Percentiles rank a stretch among this genome's conserved stretches.
Conservation (phyloP, 2,888 invertebrate species). For the Odontocerum albicorne region DNA sequence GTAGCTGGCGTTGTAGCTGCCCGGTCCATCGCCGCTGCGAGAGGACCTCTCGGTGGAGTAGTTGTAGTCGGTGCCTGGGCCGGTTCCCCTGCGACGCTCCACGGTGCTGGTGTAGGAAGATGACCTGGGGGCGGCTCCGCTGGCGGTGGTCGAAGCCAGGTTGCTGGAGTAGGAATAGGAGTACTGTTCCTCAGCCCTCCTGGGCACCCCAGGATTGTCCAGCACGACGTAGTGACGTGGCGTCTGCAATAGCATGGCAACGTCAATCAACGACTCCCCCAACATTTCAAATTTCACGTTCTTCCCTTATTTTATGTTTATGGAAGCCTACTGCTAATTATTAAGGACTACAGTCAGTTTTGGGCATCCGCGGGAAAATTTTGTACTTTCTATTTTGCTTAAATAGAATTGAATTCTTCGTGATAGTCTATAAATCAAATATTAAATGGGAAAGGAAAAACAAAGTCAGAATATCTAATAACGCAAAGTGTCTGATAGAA, state of each 20-base stretch:
- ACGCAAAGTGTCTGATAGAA: too few species aligned
- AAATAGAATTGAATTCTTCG: too few species aligned
- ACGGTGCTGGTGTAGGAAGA: constrained; percentile 66
- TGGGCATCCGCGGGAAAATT: too few species aligned
- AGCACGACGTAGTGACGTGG: constrained; percentile 86
- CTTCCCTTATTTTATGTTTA: not conserved
- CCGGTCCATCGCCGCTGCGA: constrained; percentile 69
- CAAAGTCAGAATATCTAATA: too few species aligned
- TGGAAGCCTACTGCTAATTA: too few species aligned
- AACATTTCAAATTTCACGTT: not conserved
- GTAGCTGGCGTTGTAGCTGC: constrained; percentile 78
- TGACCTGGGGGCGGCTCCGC: constrained; percentile 62
- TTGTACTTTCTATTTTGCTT: too few species aligned
- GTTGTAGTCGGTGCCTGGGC: constrained; percentile 71
- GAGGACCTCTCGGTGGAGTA: constrained; percentile 75
- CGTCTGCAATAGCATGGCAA: constrained; percentile 71
- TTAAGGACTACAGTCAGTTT: too few species aligned
- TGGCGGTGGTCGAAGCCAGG: constrained; percentile 56
- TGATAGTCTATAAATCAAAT: too few species aligned
- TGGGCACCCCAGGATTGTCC: constrained; percentile 69
- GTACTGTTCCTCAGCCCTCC: constrained; percentile 80
- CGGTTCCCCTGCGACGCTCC: constrained; percentile 68
- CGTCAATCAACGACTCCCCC: not conserved
- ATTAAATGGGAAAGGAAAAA: too few species aligned
- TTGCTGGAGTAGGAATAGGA: constrained; percentile 77